These are phyloP conservation scores for Erebia aethiops DNA, from an alignment of 2,888 invertebrate species.

Conservation along the genomic window DNA sequence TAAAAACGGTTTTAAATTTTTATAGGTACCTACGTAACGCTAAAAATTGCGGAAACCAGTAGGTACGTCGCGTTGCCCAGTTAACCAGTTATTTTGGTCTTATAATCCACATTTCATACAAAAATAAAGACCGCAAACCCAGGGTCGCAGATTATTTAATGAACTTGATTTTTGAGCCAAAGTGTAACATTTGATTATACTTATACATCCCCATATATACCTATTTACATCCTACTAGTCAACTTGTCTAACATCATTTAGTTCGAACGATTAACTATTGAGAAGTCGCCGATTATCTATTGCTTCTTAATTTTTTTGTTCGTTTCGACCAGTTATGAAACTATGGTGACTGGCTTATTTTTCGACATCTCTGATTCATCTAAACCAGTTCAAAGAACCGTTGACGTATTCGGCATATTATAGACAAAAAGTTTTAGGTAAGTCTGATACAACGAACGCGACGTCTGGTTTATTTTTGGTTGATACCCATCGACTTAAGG, in stretches of 20 bases:
- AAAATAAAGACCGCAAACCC: too few species aligned
- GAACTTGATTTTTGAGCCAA: not conserved
- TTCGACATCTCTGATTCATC: slow-evolving; percentile 50
- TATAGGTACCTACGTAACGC: slow-evolving; percentile 8
- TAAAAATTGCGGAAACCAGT: slow-evolving; percentile 14
- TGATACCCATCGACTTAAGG: not conserved
- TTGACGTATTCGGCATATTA: slow-evolving; percentile 47
- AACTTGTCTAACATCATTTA: too few species aligned
- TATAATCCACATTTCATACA: not conserved
- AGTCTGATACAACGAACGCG: not conserved
- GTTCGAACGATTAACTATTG: too few species aligned
- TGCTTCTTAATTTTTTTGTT: slow-evolving; percentile 39
- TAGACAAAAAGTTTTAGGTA: slow-evolving; percentile 42
- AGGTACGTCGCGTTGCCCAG: too few species aligned
- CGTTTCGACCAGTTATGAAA: slow-evolving; percentile 27
- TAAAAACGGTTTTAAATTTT: slow-evolving; percentile 16
- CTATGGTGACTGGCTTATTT: slow-evolving; percentile 36
- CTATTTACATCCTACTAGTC: too few species aligned
- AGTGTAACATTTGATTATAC: not conserved
- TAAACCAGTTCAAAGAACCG: slow-evolving; percentile 57
- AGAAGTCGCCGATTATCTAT: not conserved
- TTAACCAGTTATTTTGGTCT: not conserved
- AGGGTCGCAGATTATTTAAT: too few species aligned
- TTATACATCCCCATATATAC: too few species aligned
- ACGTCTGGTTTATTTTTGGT: slow-evolving; percentile 6